Percentiles rank a stretch among this genome's conserved stretches.
phyloP scores from a whole-genome alignment of 2,797 vertebrate genomes.

The Chaetophractus vellerosus region DNA sequence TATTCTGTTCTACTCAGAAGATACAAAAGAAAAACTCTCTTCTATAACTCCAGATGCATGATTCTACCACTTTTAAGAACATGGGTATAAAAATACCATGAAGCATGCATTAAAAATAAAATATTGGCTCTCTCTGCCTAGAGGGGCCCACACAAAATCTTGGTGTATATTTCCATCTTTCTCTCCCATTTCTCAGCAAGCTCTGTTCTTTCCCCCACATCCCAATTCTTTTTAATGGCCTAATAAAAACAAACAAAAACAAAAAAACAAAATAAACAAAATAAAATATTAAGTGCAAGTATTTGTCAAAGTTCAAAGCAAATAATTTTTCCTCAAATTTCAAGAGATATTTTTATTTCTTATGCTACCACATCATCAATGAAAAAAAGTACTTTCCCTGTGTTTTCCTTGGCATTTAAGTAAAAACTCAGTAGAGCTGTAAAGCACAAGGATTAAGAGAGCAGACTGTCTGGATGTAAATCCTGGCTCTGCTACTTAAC shows the following conservation, averaged over 20 bases:
- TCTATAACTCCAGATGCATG: background rate
- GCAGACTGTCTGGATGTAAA: background rate
- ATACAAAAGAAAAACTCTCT: constrained; percentile 13
- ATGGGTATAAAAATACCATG: background rate
- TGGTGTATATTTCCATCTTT: too few relatives aligned
- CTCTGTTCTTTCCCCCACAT: too few relatives aligned
- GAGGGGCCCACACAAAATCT: too few relatives aligned
- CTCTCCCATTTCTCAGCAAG: too few relatives aligned
- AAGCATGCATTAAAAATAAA: background rate
- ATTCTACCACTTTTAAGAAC: background rate
- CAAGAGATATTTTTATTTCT: constrained; percentile 22
- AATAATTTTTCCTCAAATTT: background rate
- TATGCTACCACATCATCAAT: background rate
- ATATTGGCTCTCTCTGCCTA: background rate
- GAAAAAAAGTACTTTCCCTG: background rate
- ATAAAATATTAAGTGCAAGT: background rate
- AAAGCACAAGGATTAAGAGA: background rate
- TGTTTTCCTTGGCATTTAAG: background rate
- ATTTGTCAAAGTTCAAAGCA: constrained; percentile 23
- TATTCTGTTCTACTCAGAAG: background rate
- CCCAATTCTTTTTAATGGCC: too few relatives aligned
- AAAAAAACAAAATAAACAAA: background rate
- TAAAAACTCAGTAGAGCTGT: background rate
- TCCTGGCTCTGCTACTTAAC: background rate
- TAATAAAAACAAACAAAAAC: too few relatives aligned